Evolutionary conservation across 2,797 vertebrate species (phyloP).

Genomic region (Acanthornis magna): DNA sequence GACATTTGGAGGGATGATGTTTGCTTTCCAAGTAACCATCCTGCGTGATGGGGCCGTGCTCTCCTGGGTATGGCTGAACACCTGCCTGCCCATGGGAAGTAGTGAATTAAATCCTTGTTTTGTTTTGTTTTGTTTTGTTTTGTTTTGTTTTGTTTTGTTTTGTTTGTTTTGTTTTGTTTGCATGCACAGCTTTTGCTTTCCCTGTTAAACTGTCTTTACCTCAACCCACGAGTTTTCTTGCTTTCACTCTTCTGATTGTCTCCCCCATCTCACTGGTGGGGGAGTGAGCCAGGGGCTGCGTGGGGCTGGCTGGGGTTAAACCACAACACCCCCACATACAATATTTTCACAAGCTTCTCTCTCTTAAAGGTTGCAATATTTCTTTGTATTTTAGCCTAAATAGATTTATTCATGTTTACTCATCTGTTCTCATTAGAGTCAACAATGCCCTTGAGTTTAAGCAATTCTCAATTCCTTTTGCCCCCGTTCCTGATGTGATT

Average conservation of each 20-base stretch:
- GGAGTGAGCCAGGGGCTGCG: fast-evolving
- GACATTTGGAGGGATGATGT: fast-evolving
- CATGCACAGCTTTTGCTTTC: background rate
- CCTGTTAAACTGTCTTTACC: background rate
- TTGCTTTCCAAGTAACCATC: background rate
- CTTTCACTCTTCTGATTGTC: background rate
- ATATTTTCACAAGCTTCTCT: background rate
- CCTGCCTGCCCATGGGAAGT: background rate
- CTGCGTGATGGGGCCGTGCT: fast-evolving
- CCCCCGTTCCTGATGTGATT: background rate
- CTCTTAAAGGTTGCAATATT: background rate
- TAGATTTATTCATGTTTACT: background rate
- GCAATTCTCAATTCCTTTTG: background rate
- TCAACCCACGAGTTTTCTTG: background rate
- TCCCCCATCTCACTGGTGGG: background rate
- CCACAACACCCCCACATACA: background rate
- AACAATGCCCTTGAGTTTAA: background rate
- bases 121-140: no score
- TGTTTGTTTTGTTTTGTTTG: background rate
- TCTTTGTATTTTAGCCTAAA: background rate
- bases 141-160: no score
- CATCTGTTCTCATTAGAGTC: background rate
- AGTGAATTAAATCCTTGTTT: background rate
- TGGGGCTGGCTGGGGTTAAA: background rate
- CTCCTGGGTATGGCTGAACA: background rate